Evolutionary conservation across 2,888 invertebrate species (phyloP), one percentile per base, ranked within the genome.

Genomic region (Leptura quadrifasciata): DNA sequence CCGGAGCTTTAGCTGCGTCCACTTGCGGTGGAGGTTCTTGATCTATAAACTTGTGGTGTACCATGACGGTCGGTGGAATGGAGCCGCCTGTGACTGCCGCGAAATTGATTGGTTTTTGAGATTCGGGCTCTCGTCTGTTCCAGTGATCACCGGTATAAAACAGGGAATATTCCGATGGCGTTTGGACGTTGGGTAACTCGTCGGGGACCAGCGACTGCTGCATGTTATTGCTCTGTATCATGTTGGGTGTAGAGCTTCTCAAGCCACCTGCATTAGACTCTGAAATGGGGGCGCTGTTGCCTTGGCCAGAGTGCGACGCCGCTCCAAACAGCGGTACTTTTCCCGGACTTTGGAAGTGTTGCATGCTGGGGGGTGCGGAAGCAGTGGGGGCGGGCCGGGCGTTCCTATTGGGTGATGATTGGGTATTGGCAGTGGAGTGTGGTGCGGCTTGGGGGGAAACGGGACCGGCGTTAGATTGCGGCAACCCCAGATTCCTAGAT

Each of bases 1-100:
- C 97, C 0, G 97, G 97, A 76, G 97, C 97, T 89, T 97, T 97
- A 61, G 96, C 94, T 4, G 95, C 95, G 90, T 97, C 97, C 78
- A 94, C 96, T 90, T 94, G 90, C 86, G 90, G 91, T 4, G 91
- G 91, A 8, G 91, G 91, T 72, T 91, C 90, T 76, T 90, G 90
- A 77, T 91, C 91, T 69, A 91, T 90, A 81, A 91, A 92, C 84
- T 91, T 91, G 70, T 88, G 89, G 76, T 82, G 84, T 1, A 65
- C n/a, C n/a, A n/a, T 69, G n/a, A 77, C 86, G 80, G 76, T 87
- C 87, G 39, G 88, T 83, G 71, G 87, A 72, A 76, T 83, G 85
- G 58, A 88, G 60, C 91, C 92, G 74, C 94, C 94, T 6, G 93
- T 92, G 24, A 94, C 94, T 72, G 93, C 93, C 1, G 94, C 94